Evolutionary conservation across 2,797 vertebrate genomes (phyloP).

Genomic region (Otolemur crassicaudatus): DNA sequence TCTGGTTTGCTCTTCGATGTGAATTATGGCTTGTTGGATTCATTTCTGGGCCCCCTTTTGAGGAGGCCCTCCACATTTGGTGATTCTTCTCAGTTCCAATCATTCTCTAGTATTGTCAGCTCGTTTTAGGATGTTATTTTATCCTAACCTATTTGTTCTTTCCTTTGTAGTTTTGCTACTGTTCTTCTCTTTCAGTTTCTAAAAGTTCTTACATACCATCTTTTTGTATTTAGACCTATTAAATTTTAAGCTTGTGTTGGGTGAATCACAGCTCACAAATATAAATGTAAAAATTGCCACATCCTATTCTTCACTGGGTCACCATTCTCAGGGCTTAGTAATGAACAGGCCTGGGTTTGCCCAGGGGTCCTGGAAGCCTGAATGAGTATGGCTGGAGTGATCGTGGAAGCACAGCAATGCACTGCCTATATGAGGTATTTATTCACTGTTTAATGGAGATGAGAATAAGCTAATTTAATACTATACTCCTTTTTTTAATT

Average conservation of each 20-base stretch:
- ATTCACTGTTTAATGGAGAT: not conserved
- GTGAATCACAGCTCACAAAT: not conserved
- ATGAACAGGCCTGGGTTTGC: not conserved
- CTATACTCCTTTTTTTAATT: not conserved
- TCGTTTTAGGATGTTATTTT: not conserved
- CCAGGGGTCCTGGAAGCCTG: not conserved
- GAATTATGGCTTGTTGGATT: not conserved
- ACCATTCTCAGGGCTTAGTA: not conserved
- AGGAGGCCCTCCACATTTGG: not conserved
- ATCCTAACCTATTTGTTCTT: not conserved
- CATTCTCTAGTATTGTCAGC: not conserved
- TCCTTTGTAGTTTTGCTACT: not conserved
- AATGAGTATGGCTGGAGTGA: not conserved
- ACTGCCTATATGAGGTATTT: not conserved
- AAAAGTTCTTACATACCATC: not conserved
- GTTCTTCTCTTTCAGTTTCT: not conserved
- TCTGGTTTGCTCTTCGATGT: not conserved
- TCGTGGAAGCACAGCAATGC: not conserved
- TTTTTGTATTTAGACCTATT: not conserved
- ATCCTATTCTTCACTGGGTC: not conserved
- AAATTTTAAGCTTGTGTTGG: constrained; percentile 1
- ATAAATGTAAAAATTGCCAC: not conserved
- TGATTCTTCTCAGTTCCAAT: not conserved
- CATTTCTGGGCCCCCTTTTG: not conserved
- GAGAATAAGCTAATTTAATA: not conserved